These are phyloP conservation scores for Paraplagusia blochii DNA, from an alignment of 2,113 vertebrate species.

Conservation along the genomic window DNA sequence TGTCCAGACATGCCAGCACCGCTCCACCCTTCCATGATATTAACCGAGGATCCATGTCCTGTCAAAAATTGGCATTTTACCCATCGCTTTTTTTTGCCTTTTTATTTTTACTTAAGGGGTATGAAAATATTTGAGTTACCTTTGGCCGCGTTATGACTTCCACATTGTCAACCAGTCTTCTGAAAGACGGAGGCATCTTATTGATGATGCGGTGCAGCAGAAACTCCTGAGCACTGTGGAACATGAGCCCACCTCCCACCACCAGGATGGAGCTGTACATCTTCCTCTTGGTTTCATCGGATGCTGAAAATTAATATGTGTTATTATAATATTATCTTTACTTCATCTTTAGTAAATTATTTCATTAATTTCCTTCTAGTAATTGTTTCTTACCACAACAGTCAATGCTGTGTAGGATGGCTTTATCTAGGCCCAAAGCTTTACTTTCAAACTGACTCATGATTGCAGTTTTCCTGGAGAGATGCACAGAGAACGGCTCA, in stretches of 20 bases:
- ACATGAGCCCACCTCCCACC: slow-evolving; percentile 94
- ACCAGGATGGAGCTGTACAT: slow-evolving; percentile 99
- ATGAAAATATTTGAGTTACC: slow-evolving; percentile 62
- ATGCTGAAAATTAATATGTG: slow-evolving; percentile 74
- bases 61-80: not conserved
- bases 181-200: slow-evolving; percentile 98
- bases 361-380: not conserved
- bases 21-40: slow-evolving; percentile 96
- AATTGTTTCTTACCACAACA: slow-evolving; percentile 80
- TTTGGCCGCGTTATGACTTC: slow-evolving; percentile 97
- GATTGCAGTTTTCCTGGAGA: slow-evolving; percentile 88
- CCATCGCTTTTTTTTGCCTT: not conserved
- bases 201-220: slow-evolving; percentile 96
- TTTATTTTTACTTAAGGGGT: too few relatives aligned
- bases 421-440: slow-evolving; percentile 94
- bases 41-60: slow-evolving; percentile 95
- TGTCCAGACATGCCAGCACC: slow-evolving; percentile 92
- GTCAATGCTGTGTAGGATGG: slow-evolving; percentile 96
- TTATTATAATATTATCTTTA: too few relatives aligned
- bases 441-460: slow-evolving; percentile 95
- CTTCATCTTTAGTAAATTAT: not conserved
- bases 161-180: slow-evolving; percentile 93
- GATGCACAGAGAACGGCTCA: slow-evolving; percentile 83
- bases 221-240: slow-evolving; percentile 93
- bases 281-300: slow-evolving; percentile 97